These are phyloP conservation scores for Drosophila cardini DNA, from an alignment of 1,140 invertebrate genomes.

Conservation along the genomic window DNA sequence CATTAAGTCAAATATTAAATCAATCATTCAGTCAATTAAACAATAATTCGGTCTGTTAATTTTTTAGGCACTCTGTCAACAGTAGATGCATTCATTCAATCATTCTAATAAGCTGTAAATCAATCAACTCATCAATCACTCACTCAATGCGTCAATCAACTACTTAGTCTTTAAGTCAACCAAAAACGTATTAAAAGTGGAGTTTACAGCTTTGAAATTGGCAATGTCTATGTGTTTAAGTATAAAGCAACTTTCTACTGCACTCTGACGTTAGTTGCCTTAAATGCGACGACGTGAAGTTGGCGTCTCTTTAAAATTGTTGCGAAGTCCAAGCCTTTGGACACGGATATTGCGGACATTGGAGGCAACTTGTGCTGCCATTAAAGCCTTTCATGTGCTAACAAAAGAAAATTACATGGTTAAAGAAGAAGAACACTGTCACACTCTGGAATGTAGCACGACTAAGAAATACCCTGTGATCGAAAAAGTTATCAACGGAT, in stretches of 20 bases:
- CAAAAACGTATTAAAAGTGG: neutral
- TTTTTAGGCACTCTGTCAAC: too few relatives aligned
- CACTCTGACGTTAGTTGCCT: neutral
- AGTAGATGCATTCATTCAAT: too few relatives aligned
- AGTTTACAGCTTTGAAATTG: too few relatives aligned
- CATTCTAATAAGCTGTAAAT: too few relatives aligned
- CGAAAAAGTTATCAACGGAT: too few relatives aligned
- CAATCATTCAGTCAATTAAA: neutral
- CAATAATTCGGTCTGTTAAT: too few relatives aligned
- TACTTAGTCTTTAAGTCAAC: neutral
- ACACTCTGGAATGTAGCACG: neutral
- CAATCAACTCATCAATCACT: neutral
- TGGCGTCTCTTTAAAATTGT: slow-evolving; percentile 15
- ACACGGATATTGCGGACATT: slow-evolving; percentile 1
- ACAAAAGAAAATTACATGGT: slow-evolving; percentile 30
- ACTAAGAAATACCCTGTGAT: slow-evolving; percentile 10
- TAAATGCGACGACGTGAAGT: neutral
- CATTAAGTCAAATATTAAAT: too few relatives aligned
- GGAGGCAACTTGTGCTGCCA: neutral
- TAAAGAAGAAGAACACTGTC: neutral
- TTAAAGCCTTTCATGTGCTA: slow-evolving; percentile 35
- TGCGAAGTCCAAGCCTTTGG: neutral
- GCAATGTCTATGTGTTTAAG: too few relatives aligned
- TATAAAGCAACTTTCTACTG: too few relatives aligned
- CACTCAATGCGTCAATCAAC: neutral